These are phyloP conservation scores for Octodon degus DNA, from an alignment of 2,113 vertebrate species.

Conservation along the genomic window DNA sequence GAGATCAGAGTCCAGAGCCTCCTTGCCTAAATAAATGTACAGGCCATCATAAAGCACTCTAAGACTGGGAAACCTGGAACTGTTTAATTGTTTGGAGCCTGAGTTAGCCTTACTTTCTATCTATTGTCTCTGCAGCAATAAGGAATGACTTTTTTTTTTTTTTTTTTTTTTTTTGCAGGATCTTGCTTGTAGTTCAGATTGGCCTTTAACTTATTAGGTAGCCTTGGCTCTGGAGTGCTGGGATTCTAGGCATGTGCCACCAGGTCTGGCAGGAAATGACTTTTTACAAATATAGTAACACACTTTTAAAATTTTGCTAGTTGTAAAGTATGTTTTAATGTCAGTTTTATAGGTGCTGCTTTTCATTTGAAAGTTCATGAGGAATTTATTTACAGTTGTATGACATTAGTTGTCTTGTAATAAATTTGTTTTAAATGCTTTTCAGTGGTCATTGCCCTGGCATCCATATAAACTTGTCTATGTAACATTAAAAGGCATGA, in stretches of 20 bases:
- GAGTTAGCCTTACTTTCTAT: neutral
- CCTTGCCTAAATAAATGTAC: neutral
- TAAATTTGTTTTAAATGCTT: constrained; percentile 12
- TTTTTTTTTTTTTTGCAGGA: neutral
- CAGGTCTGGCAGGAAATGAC: neutral
- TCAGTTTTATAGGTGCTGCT: neutral
- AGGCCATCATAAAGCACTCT: neutral
- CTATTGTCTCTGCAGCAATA: neutral
- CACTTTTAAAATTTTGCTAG: constrained; percentile 22
- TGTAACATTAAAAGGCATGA: neutral
- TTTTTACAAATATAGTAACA: neutral
- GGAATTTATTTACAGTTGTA: constrained; percentile 33
- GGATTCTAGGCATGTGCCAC: neutral
- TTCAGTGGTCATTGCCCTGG: neutral
- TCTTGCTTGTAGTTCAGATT: neutral
- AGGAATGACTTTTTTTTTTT: constrained; percentile 23
- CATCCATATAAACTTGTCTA: neutral
- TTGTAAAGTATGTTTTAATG: neutral
- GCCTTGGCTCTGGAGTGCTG: neutral
- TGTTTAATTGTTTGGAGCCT: neutral
- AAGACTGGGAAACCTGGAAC: neutral
- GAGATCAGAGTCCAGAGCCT: neutral
- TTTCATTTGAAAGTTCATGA: constrained; percentile 54
- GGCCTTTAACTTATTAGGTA: neutral
- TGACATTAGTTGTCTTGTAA: constrained; percentile 33